Conservation (phyloP, 2,113 vertebrate genomes). For the Anseranas semipalmata region DNA sequence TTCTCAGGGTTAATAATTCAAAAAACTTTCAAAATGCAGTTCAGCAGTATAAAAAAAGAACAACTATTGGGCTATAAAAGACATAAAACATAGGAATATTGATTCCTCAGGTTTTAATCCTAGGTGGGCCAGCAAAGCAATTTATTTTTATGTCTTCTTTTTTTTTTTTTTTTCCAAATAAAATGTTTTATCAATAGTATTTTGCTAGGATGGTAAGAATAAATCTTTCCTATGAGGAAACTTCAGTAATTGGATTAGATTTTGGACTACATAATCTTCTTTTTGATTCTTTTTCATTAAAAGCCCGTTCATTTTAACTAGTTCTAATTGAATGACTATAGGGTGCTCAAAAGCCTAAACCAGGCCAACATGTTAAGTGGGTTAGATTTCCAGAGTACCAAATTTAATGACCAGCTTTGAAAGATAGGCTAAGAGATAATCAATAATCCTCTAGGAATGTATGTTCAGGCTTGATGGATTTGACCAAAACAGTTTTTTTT, state of each 20-base stretch:
- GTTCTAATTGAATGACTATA: conserved; percentile 16
- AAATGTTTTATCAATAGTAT: conserved; percentile 17
- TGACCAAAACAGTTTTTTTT: not conserved
- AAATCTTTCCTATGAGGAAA: conserved; percentile 1
- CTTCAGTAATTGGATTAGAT: conserved; percentile 22
- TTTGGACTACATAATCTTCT: not conserved
- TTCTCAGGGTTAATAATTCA: not conserved
- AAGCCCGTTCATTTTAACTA: conserved; percentile 6
- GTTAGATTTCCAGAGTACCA: not conserved
- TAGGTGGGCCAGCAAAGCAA: not conserved
- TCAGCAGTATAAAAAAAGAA: not conserved
- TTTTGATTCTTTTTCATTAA: not conserved
- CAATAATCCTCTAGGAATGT: not conserved
- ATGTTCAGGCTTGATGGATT: conserved; percentile 17
- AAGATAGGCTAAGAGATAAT: conserved; percentile 33
- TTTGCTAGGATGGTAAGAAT: not conserved
- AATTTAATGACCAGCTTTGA: conserved; percentile 31
- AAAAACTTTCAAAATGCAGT: not conserved
- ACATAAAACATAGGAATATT: not conserved
- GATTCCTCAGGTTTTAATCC: conserved; percentile 18
- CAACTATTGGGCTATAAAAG: not conserved
- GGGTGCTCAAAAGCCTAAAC: not conserved
- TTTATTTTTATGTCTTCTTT: conserved; percentile 13
- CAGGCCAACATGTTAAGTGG: not conserved
- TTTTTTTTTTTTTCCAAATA: not conserved